phyloP scores from a whole-genome alignment of 2,888 invertebrate species.

The Camptogramma bilineatum region DNA sequence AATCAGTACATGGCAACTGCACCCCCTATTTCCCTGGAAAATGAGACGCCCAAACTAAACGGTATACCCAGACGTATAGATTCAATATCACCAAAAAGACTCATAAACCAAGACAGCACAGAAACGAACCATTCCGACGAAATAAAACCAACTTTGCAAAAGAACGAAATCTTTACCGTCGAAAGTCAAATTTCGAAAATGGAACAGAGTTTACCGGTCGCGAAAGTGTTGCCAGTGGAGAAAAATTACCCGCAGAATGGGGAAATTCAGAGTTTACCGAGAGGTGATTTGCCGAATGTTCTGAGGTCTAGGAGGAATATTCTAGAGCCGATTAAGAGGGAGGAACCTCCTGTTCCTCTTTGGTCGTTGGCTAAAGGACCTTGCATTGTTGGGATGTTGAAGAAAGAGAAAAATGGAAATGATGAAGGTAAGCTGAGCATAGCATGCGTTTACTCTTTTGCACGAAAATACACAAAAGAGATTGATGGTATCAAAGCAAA shows the following conservation, averaged over 20 bases:
- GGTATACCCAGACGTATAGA: conserved; percentile 60
- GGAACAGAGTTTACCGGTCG: conserved; percentile 41
- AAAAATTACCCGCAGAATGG: conserved; percentile 37
- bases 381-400: conserved; percentile 71
- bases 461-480: not conserved
- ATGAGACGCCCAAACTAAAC: conserved; percentile 65
- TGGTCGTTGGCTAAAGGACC: conserved; percentile 82
- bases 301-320: conserved; percentile 72
- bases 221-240: conserved; percentile 53
- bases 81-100: conserved; percentile 54
- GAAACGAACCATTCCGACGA: conserved; percentile 77
- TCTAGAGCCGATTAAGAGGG: conserved; percentile 75
- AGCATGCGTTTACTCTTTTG: not conserved
- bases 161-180: conserved; percentile 71
- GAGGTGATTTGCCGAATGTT: conserved; percentile 66
- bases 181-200: conserved; percentile 71
- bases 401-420: conserved; percentile 55
- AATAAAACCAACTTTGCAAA: conserved; percentile 66
- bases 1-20: conserved; percentile 81
- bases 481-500: not conserved
- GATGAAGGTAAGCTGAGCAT: conserved; percentile 45
- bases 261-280: conserved; percentile 40
- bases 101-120: conserved; percentile 70
- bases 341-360: conserved; percentile 63
- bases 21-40: conserved; percentile 69